A percentile compares a stretch with the other conserved stretches of the same genome.
Evolutionary conservation across 1,140 invertebrate genomes (phyloP).

Genomic region (Heliothis subflexa): DNA sequence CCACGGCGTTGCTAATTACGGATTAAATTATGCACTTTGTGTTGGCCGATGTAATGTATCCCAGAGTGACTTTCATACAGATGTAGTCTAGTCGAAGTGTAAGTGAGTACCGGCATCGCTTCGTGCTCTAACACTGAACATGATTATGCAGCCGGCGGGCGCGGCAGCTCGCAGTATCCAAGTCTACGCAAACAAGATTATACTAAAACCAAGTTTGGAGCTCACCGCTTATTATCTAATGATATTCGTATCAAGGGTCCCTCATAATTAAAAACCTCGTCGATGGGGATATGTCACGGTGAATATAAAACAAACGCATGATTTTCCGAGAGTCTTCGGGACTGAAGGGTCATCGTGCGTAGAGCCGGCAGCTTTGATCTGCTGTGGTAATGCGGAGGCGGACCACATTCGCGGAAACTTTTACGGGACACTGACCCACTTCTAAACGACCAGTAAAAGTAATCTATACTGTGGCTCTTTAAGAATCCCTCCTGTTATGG

Average conservation of each 20-base stretch:
- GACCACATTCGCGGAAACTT: conserved; percentile 78
- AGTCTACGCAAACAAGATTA: conserved; percentile 36
- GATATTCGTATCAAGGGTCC: conserved; percentile 17
- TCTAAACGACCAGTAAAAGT: conserved; percentile 69
- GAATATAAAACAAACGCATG: conserved; percentile 59
- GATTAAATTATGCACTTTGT: conserved; percentile 48
- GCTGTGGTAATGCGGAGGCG: conserved; percentile 65
- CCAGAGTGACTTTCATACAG: conserved; percentile 50
- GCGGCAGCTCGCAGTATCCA: conserved; percentile 25
- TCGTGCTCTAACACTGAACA: conserved; percentile 55
- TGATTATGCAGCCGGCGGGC: conserved; percentile 59
- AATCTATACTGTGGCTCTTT: conserved; percentile 62
- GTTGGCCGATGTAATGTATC: conserved; percentile 48
- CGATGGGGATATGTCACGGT: conserved; percentile 10
- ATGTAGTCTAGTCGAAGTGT: conserved; percentile 49
- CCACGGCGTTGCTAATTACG: conserved; percentile 45
- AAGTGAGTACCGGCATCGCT: conserved; percentile 38
- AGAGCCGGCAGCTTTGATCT: conserved; percentile 74
- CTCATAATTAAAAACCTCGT: conserved; percentile 15
- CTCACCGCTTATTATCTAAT: not conserved
- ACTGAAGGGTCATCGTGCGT: conserved; percentile 59
- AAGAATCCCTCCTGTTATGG: conserved; percentile 54
- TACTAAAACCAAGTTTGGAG: conserved; percentile 6
- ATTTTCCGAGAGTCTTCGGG: conserved; percentile 61
- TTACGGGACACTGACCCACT: conserved; percentile 81